Evolutionary conservation across 2,888 invertebrate species (phyloP).

Genomic region (Platerodrilus igneus): DNA sequence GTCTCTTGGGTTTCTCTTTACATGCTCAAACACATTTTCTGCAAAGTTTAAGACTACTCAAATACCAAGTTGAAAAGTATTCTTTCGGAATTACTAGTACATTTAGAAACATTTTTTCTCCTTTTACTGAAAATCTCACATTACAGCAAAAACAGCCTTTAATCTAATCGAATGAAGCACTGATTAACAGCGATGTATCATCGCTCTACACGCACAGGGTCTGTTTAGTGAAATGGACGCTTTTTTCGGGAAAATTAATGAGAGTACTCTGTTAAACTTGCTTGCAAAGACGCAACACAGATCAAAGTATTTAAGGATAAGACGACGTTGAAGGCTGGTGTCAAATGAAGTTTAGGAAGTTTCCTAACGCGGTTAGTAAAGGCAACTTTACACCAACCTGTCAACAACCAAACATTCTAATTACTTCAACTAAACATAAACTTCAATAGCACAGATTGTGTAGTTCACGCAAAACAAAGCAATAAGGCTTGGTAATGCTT

Average conservation of each 20-base stretch:
- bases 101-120: too few species aligned
- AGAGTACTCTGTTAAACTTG: constrained; percentile 27
- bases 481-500: too few species aligned
- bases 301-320: constrained; percentile 28
- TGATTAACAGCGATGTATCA: too few species aligned
- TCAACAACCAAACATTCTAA: constrained; percentile 27
- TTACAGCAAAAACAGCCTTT: too few species aligned
- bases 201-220: too few species aligned
- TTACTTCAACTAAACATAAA: constrained; percentile 26
- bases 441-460: too few species aligned
- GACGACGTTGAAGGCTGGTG: constrained; percentile 20
- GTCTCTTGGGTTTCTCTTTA: constrained; percentile 30
- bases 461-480: too few species aligned
- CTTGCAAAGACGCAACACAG: constrained; percentile 25
- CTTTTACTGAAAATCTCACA: too few species aligned
- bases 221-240: too few species aligned
- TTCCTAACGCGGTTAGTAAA: constrained; percentile 21
- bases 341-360: constrained; percentile 23
- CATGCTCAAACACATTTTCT: constrained; percentile 31
- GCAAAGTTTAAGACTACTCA: constrained; percentile 22
- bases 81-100: constrained; percentile 17
- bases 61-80: constrained; percentile 22
- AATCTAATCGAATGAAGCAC: too few species aligned
- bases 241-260: constrained; percentile 22
- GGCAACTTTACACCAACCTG: constrained; percentile 25